Evolutionary conservation across 1,140 invertebrate species (phyloP), one percentile per base, ranked within the genome.

Genomic region (Caenorhabditis brenneri): DNA sequence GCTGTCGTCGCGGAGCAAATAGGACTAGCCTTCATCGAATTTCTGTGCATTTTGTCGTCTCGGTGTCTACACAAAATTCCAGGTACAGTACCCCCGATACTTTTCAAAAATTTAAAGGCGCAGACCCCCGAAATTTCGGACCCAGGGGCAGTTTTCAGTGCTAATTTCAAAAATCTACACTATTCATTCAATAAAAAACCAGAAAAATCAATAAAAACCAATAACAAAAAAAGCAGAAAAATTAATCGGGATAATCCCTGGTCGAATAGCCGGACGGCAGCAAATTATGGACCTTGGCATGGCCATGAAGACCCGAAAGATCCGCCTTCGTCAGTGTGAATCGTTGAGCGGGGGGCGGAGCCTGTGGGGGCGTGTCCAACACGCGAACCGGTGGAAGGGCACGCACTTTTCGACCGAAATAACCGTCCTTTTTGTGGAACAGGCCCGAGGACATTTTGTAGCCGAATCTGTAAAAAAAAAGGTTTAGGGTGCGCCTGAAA

Each of bases 371-470:
- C 12, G 80, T 84, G 51, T 87, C 87, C 46, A 90, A 82, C 4
- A 80, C 65, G 1, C 89, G 84, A 19, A 89, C 88, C 4, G 86
- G 84, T 10, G 94, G 93, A 24, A 93, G 93, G 19, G 93, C 91
- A 84, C 92, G 93, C 51, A 98, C 94, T 92, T 98, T 99, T 16
- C 96, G 93, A 12, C 97, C 97, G 91, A 94, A 93, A 84, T 94
- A 93, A 12, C 97, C 97, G 84, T 93, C 93, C 92, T 99, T 99
- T 12, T 95, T 93, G 81, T 98, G 95, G 95, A 95, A 97, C 27
- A 95, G 92, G n/a, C 97, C 97, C 94, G 92, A 2, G 95, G 97
- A 36, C 97, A 92, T 87, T 58, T 88, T 89, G 81, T 88, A 90
- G 22, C 89, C 89, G 81, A 91, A 90, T 74, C 84, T 81, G 48